A percentile compares a stretch with the other conserved stretches of the same genome.
Evolutionary conservation across 1,140 invertebrate genomes (phyloP).

Genomic region (Amphibalanus amphitrite): DNA sequence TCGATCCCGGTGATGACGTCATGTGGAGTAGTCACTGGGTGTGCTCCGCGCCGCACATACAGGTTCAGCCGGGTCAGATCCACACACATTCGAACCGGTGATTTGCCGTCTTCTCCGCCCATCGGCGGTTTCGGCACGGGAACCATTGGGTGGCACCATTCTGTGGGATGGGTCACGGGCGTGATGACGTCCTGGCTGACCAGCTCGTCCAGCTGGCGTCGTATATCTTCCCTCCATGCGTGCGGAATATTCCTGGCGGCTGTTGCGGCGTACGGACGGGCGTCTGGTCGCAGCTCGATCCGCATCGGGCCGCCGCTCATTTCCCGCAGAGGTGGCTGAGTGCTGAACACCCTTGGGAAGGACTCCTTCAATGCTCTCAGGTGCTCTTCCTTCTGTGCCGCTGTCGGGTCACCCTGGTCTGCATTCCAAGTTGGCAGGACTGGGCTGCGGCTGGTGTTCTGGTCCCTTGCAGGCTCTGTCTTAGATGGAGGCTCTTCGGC

Average conservation of each 20-base stretch:
- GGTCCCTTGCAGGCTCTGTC: neutral
- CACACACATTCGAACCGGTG: constrained; percentile 12
- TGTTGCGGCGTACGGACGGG: constrained; percentile 7
- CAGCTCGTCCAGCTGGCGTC: neutral
- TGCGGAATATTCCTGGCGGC: constrained; percentile 9
- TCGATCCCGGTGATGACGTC: constrained; percentile 13
- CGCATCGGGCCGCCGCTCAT: constrained; percentile 9
- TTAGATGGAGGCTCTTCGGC: neutral
- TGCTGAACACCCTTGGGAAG: neutral
- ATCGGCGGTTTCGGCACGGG: neutral
- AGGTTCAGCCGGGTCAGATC: constrained; percentile 19
- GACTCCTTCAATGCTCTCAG: neutral
- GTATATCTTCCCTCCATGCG: constrained; percentile 1
- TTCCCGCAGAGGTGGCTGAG: neutral
- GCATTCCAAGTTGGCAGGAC: neutral
- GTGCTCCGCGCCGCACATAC: neutral
- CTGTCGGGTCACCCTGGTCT: neutral
- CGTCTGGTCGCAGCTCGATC: constrained; percentile 11
- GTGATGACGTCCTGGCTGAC: neutral
- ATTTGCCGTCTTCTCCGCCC: neutral
- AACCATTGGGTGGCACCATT: neutral
- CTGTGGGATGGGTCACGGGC: neutral
- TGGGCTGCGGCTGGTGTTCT: neutral
- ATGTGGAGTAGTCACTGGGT: constrained; percentile 20
- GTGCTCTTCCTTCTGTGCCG: neutral